These are phyloP conservation scores for Hiodon alosoides DNA, from an alignment of 2,113 vertebrate genomes.

Conservation along the genomic window DNA sequence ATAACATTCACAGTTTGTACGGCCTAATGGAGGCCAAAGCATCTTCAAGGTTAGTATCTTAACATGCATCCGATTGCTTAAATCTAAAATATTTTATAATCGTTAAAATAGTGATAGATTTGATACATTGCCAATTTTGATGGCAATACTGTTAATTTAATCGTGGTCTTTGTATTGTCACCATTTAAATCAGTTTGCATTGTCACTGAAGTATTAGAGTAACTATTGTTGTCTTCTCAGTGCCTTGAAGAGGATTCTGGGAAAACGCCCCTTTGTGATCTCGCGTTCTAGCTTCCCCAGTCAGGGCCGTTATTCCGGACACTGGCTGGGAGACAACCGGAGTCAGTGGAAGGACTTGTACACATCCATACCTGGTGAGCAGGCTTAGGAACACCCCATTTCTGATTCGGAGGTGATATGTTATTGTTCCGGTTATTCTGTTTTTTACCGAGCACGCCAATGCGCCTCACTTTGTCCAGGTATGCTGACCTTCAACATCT, in stretches of 20 bases:
- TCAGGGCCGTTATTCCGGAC: conserved; percentile 79
- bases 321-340: conserved; percentile 83
- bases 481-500: conserved; percentile 78
- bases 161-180: neutral
- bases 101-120: neutral
- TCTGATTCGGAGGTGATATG: neutral
- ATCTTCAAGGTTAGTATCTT: conserved; percentile 54
- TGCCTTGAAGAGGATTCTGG: conserved; percentile 64
- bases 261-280: conserved; percentile 74
- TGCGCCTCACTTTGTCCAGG: conserved; percentile 46
- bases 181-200: neutral
- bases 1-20: conserved; percentile 69
- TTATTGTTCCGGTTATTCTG: no score
- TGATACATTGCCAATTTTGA: no score
- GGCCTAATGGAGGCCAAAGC: conserved; percentile 71
- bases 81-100: neutral
- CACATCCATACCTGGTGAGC: conserved; percentile 72
- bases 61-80: neutral
- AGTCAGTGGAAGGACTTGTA: conserved; percentile 80
- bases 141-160: neutral
- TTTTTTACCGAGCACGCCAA: neutral
- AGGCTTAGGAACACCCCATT: neutral
- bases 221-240: conserved; percentile 46
- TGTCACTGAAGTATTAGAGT: neutral
- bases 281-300: conserved; percentile 84